Conservation (phyloP, 2,888 invertebrate genomes). For the Agriopis marginaria region DNA sequence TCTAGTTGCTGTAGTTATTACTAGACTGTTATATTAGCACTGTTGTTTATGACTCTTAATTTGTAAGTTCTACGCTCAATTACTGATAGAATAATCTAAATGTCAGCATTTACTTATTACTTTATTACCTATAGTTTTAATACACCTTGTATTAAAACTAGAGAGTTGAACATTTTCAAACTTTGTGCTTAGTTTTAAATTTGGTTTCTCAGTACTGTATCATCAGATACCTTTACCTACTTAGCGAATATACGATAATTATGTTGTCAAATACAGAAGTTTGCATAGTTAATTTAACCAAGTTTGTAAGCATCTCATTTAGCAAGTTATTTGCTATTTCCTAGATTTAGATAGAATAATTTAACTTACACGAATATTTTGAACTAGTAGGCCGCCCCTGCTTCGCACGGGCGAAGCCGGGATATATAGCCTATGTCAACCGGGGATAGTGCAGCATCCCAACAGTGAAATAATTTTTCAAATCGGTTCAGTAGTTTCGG, state of each 20-base stretch:
- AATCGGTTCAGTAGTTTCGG: too few species aligned
- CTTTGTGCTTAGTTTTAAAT: background rate
- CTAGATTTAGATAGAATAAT: constrained; percentile 9
- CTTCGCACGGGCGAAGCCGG: too few species aligned
- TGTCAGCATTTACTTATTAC: background rate
- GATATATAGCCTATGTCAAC: too few species aligned
- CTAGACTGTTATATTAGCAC: background rate
- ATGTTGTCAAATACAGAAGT: constrained; percentile 44
- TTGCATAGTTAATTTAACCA: constrained; percentile 48
- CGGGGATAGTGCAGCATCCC: too few species aligned
- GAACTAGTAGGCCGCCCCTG: too few species aligned
- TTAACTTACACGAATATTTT: background rate
- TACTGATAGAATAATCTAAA: background rate
- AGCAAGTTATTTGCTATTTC: constrained; percentile 25
- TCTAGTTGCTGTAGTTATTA: constrained; percentile 32
- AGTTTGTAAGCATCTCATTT: constrained; percentile 24
- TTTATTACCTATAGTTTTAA: background rate
- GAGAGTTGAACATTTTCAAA: background rate
- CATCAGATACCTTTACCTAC: constrained; percentile 36
- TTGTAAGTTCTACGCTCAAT: constrained; percentile 9
- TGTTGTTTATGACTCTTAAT: constrained; percentile 15
- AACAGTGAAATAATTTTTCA: too few species aligned
- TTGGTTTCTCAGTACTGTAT: constrained; percentile 12
- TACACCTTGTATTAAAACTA: too few species aligned
- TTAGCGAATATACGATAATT: constrained; percentile 49